Evolutionary conservation across 2,113 vertebrate species (phyloP).

Genomic region (Maylandia zebra): DNA sequence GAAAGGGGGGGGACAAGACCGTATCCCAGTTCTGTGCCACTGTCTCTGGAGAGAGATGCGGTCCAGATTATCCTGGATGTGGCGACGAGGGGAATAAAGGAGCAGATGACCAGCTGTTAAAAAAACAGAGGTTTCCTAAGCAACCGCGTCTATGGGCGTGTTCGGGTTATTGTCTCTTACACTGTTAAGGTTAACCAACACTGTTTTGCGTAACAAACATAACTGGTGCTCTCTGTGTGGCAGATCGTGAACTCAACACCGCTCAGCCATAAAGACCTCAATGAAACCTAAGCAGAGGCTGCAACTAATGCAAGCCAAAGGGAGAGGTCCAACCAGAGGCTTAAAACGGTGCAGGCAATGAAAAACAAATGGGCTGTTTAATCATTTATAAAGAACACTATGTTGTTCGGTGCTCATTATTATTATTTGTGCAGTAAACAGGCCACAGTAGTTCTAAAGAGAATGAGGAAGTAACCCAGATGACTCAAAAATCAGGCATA

Average conservation of each 20-base stretch:
- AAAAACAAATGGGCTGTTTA: neutral
- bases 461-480: neutral
- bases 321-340: neutral
- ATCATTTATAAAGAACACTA: neutral
- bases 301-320: neutral
- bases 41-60: neutral
- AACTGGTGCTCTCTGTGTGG: neutral
- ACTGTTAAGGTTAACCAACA: neutral
- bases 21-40: neutral
- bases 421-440: neutral
- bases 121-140: neutral
- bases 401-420: neutral
- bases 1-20: neutral
- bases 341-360: neutral
- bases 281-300: conserved; percentile 19
- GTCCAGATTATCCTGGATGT: conserved; percentile 6
- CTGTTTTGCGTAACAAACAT: neutral
- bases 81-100: neutral
- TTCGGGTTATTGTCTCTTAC: neutral
- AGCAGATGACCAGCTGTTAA: neutral
- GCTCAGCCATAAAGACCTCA: neutral
- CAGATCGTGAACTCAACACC: conserved; percentile 6
- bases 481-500: neutral
- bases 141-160: neutral
- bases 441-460: neutral